Evolutionary conservation across 2,888 invertebrate genomes (phyloP), one percentile per base, ranked within the genome.

Genomic region (Tortrix viridana): DNA sequence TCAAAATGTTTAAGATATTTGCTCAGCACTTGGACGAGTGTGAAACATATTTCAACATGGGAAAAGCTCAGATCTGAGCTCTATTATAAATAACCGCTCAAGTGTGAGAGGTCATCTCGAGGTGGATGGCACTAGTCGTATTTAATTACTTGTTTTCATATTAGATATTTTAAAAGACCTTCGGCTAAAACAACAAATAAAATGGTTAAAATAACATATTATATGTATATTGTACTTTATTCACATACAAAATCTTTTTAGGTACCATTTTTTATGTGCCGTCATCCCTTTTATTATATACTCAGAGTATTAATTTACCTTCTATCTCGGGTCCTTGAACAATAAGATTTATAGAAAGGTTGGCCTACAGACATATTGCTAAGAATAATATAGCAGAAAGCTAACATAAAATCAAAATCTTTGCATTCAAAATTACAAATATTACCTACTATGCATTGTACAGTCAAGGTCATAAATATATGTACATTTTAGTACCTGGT

Each of bases 1-100:
- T 26, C 32, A 26, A 53, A 52, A 47, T 20, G 57, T 53, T 38
- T 3, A 14, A 55, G 43, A 44, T 62, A 52, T 62, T 62, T 62
- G 50, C 56, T n/a, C 14, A 57, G 23, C 50, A 56, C 56, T 62
- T 44, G 22, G 55, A 19, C 20, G 41, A 22, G 41, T 19, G 53
- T 12, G 5, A 3, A 32, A 32, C 32, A 32, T 32, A 32, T 32
- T 26, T 32, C 32, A 32, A 32, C 32, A 32, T 32, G 32, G 12
- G 32, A 3, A 12, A 32, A 32, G n/a, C n/a, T 12, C 32, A 2
- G 12, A 7, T 12, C 12, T 12, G 16, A 41, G 41, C n/a, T 41
- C n/a, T 41, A 16, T 41, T 2, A 41, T 6, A 41, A 41, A 41
- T 12, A 41, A 41, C 41, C 41, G 16, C n/a, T 41, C 41, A 6